Evolutionary conservation across 2,888 invertebrate genomes (phyloP).

Genomic region (Luperina nickerlii): DNA sequence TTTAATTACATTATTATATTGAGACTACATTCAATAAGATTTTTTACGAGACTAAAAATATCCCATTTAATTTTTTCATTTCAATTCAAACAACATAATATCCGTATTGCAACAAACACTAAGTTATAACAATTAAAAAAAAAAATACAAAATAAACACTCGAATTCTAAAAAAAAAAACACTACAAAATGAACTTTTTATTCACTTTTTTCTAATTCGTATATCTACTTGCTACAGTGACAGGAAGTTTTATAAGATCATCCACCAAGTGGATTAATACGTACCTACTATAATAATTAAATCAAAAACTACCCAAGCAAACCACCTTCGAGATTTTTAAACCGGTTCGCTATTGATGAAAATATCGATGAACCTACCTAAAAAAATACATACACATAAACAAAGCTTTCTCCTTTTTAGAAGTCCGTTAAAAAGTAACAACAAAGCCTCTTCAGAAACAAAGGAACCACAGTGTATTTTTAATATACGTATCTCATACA

Average conservation of each 20-base stretch:
- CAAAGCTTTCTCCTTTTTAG: background rate
- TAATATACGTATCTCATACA: conserved; percentile 33
- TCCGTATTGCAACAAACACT: background rate
- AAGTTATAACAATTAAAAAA: background rate
- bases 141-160: too few species aligned
- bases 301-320: background rate
- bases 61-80: background rate
- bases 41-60: background rate
- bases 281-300: background rate
- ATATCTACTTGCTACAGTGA: background rate
- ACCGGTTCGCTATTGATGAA: background rate
- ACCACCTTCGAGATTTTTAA: background rate
- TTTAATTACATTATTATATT: background rate
- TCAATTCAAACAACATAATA: background rate
- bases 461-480: conserved; percentile 35
- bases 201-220: too few species aligned
- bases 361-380: background rate
- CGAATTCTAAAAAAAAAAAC: too few species aligned
- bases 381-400: background rate
- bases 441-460: conserved; percentile 1
- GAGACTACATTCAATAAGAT: background rate
- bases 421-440: background rate
- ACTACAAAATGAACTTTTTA: too few species aligned
- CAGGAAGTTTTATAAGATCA: background rate
- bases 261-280: background rate